Evolutionary conservation across 2,888 invertebrate species (phyloP).

Genomic region (Campopleginae sp.): DNA sequence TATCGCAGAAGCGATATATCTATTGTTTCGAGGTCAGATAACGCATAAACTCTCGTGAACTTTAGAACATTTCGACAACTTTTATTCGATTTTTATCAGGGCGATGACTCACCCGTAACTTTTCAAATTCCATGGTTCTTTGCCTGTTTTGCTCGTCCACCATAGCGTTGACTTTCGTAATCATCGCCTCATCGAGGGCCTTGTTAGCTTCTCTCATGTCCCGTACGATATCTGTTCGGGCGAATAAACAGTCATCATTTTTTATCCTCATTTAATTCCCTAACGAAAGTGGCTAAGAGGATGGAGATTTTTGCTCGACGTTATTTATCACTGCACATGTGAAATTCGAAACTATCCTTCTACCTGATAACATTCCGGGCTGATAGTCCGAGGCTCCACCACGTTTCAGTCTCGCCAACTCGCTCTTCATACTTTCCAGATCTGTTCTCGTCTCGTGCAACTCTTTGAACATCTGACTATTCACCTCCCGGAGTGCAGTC

Average conservation of each 20-base stretch:
- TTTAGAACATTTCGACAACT: neutral
- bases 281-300: neutral
- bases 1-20: no score
- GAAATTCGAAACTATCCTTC: slow-evolving; percentile 52
- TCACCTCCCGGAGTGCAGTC: slow-evolving; percentile 88
- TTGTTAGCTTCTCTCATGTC: slow-evolving; percentile 82
- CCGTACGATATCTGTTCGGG: slow-evolving; percentile 79
- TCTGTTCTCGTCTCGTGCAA: slow-evolving; percentile 90
- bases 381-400: slow-evolving; percentile 79
- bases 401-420: slow-evolving; percentile 78
- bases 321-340: slow-evolving; percentile 22
- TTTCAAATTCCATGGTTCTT: slow-evolving; percentile 75
- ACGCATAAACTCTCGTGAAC: no score
- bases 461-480: slow-evolving; percentile 91
- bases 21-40: no score
- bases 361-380: slow-evolving; percentile 83
- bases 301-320: neutral
- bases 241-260: neutral
- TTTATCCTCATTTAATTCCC: neutral
- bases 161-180: slow-evolving; percentile 79
- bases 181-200: slow-evolving; percentile 80
- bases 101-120: slow-evolving; percentile 76
- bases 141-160: slow-evolving; percentile 77
- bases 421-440: slow-evolving; percentile 80
- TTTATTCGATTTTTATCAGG: neutral